Evolutionary conservation across 2,797 vertebrate genomes (phyloP).

Genomic region (Urosaurus nigricauda): DNA sequence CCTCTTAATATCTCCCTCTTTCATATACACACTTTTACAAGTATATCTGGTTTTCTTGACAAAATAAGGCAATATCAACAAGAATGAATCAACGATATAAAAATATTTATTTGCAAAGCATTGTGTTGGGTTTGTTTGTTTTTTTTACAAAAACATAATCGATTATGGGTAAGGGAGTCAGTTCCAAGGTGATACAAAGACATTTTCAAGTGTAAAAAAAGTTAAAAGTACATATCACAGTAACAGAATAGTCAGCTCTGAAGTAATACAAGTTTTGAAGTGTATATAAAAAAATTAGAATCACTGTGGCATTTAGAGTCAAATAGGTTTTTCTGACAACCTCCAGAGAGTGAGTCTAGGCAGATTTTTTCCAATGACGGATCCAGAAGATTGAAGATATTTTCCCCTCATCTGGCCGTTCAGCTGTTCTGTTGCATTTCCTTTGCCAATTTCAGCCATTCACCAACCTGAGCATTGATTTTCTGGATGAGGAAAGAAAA

Average conservation of each 20-base stretch:
- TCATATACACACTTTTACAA: too few relatives aligned
- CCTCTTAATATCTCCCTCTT: too few relatives aligned
- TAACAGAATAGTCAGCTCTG: background rate
- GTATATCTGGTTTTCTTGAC: background rate
- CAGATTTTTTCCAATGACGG: background rate
- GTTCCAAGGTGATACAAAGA: background rate
- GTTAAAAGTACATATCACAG: background rate
- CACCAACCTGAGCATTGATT: slow-evolving; percentile 46
- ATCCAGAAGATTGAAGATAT: background rate
- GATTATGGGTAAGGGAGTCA: background rate
- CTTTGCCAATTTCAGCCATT: slow-evolving; percentile 38
- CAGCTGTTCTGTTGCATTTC: background rate
- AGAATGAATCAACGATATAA: background rate
- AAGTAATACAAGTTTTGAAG: background rate
- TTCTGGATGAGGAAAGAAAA: slow-evolving; percentile 35
- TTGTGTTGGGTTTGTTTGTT: background rate
- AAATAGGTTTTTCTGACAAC: background rate
- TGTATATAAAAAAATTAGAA: too few relatives aligned
- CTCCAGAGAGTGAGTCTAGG: background rate
- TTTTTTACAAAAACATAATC: too few relatives aligned
- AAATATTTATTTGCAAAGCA: slow-evolving; percentile 8
- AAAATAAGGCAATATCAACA: background rate
- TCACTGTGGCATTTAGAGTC: background rate
- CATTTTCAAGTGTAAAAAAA: background rate
- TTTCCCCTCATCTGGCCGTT: background rate